phyloP scores from a whole-genome alignment of 2,888 invertebrate species.

The Disparrhopalites patrizii region DNA sequence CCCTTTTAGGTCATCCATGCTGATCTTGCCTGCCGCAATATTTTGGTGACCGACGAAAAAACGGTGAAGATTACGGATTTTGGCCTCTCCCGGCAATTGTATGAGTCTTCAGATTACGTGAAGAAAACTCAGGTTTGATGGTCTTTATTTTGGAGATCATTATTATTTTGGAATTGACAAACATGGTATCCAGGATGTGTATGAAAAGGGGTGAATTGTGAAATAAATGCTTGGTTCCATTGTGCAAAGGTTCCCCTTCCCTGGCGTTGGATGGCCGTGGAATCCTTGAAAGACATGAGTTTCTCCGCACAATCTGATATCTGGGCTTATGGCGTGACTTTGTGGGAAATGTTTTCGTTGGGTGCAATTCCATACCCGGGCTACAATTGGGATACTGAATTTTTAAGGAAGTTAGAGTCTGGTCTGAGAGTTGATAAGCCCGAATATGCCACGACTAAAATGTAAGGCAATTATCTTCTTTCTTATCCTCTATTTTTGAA shows the following conservation, averaged over 20 bases:
- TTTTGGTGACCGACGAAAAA: background rate
- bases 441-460: background rate
- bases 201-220: no score
- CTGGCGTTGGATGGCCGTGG: conserved; percentile 6
- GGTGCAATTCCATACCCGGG: conserved; percentile 1
- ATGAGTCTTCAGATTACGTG: conserved; percentile 8
- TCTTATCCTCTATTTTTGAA: background rate
- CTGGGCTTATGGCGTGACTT: background rate
- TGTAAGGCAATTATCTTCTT: background rate
- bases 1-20: conserved; percentile 12
- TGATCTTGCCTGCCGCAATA: conserved; percentile 2
- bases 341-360: conserved; percentile 9
- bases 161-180: no score
- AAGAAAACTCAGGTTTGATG: conserved; percentile 1
- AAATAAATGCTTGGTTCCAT: background rate
- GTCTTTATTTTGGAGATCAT: no score
- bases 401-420: background rate
- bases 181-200: no score
- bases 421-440: conserved; percentile 4
- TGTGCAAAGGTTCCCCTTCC: conserved; percentile 2
- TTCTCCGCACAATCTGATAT: conserved; percentile 8
- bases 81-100: conserved; percentile 9
- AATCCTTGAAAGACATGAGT: conserved; percentile 1
- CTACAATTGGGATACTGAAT: background rate
- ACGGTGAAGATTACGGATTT: conserved; percentile 3